A percentile compares a stretch with the other conserved stretches of the same genome.
Conservation (phyloP, 1,140 invertebrate genomes). For the Temnothorax curvispinosus region DNA sequence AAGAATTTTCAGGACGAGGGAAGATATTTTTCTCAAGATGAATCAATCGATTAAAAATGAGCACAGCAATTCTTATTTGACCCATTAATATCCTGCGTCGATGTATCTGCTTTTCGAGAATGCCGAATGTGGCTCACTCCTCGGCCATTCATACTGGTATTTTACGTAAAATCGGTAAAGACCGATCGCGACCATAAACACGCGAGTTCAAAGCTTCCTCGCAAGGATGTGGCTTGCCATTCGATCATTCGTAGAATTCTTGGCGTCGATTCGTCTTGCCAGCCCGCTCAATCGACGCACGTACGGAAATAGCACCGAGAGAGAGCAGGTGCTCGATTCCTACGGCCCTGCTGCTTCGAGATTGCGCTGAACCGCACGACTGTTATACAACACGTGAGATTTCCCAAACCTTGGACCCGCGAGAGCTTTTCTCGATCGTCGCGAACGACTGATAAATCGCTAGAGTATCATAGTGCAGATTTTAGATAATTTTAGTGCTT, state of each 20-base stretch:
- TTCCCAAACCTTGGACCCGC: conserved; percentile 69
- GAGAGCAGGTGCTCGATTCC: conserved; percentile 37
- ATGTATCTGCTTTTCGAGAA: background rate
- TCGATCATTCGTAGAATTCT: conserved; percentile 54
- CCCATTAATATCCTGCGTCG: no score
- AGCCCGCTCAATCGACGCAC: conserved; percentile 28
- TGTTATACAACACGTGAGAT: conserved; percentile 69
- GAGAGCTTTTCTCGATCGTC: conserved; percentile 60
- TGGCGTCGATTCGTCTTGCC: conserved; percentile 60
- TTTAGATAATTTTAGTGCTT: background rate
- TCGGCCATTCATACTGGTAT: background rate
- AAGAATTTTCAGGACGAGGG: background rate
- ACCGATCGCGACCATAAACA: background rate
- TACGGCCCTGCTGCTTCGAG: conserved; percentile 68
- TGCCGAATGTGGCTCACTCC: background rate
- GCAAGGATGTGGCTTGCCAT: conserved; percentile 2
- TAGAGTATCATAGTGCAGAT: background rate
- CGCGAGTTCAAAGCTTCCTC: conserved; percentile 28
- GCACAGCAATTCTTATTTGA: background rate
- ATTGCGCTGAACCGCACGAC: conserved; percentile 49
- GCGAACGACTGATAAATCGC: background rate
- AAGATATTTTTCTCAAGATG: background rate
- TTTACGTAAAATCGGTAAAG: conserved; percentile 1
- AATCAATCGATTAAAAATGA: background rate
- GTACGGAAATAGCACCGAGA: conserved; percentile 69